Evolutionary conservation across 2,797 vertebrate genomes (phyloP).

Genomic region (Enteromius fasciolatus): DNA sequence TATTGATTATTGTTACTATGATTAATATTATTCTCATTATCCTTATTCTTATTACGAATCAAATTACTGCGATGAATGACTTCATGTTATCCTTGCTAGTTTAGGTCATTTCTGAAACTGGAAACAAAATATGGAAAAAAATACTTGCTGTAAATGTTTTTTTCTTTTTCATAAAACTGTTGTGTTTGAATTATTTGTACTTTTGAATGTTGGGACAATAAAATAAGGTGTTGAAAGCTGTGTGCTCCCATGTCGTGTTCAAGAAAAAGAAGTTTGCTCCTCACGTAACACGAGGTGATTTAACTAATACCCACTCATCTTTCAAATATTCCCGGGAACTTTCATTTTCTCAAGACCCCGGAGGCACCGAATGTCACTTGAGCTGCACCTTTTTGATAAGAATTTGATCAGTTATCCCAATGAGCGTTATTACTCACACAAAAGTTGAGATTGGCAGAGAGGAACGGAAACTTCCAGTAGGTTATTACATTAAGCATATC

Average conservation of each 20-base stretch:
- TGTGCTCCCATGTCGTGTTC: slow-evolving; percentile 73
- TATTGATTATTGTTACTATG: slow-evolving; percentile 86
- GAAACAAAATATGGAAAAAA: slow-evolving; percentile 85
- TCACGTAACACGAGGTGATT: not conserved
- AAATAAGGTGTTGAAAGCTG: slow-evolving; percentile 99
- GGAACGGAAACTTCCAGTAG: slow-evolving; percentile 44
- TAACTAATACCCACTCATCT: slow-evolving; percentile 54
- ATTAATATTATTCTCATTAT: slow-evolving; percentile 87
- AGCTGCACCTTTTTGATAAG: slow-evolving; percentile 51
- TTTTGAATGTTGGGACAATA: slow-evolving; percentile 99
- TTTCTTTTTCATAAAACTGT: slow-evolving; percentile 96
- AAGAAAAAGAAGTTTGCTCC: not conserved
- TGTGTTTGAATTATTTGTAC: slow-evolving; percentile 99
- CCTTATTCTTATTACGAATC: slow-evolving; percentile 89
- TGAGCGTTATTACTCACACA: slow-evolving; percentile 50
- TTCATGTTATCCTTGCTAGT: slow-evolving; percentile 99
- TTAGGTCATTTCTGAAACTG: slow-evolving; percentile 99
- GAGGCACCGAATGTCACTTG: slow-evolving; percentile 52
- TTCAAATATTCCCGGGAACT: slow-evolving; percentile 51
- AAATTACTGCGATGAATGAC: slow-evolving; percentile 96
- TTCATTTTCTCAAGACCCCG: slow-evolving; percentile 37
- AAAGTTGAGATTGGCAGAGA: slow-evolving; percentile 50
- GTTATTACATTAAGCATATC: slow-evolving; percentile 51
- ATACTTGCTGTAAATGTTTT: slow-evolving; percentile 98
- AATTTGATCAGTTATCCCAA: slow-evolving; percentile 57